Evolutionary conservation across 2,797 vertebrate species (phyloP), one percentile per base, ranked within the genome.

Genomic region (Sarcoramphus papa): DNA sequence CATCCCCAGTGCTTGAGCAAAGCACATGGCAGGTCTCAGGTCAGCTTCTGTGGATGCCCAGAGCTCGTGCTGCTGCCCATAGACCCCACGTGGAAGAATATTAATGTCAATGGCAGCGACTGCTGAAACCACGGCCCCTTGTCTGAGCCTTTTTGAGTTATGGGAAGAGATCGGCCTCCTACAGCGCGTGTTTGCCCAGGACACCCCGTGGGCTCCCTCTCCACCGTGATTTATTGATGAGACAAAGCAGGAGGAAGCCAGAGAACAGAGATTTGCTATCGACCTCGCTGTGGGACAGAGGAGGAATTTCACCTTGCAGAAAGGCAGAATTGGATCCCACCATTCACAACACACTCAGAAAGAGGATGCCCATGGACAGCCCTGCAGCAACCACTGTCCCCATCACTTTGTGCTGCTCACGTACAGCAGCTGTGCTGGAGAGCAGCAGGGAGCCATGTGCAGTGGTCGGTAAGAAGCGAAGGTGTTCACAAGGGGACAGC

Each of bases 321-420:
- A 68, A 69, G 60, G 37, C 69, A 57, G 54, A 63, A 67, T 1
- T 17, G 63, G 75, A 30, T 43, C 9, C 24, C 40, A 40, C 47
- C 40, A 11, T 4, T 45, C 48, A 37, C 12, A 4, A 37, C 3
- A 5, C 1, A 12, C 41, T 72, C 0, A 0, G 31, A 18, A 50
- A 16, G 35, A 47, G 23, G 47, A 43, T 30, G 65, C 20, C 63
- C 28, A 14, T 0, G 14, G 30, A 15, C 31, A 73, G 40, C 75
- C 70, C 72, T 48, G 72, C 0, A 7, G 81, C 40, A 75, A 40
- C 10, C 28, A 1, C 43, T 9, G 30, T 41, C 31, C 64, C 87
- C 9, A 2, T 12, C 3, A 7, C 37, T 45, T 19, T 5, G 43
- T 4, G 68, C 87, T 83, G 40, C 35, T 5, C 4, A 4, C 65